Base-by-base conservation (phyloP, 2,888 invertebrate genomes). In the Heterodera filipjevi region DNA sequence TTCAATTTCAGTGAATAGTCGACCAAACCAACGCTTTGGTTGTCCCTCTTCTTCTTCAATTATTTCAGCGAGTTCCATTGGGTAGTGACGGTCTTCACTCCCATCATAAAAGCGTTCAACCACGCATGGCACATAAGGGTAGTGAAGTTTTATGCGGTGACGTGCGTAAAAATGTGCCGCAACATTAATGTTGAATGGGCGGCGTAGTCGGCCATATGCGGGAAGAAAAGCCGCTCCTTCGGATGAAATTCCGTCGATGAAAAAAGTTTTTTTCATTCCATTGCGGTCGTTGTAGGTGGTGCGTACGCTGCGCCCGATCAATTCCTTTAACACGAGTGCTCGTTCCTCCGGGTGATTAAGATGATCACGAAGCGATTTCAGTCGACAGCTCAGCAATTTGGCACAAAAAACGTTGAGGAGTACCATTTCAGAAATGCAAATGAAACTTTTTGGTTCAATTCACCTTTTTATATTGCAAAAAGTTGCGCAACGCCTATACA, bases 321-420 rank as follows among this genome's bases (percentile, higher is more conserved):
- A 14, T 1, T 16, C 1, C 14, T 19, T 71, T 19, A 71, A 32
- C 10, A 35, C 32, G 27, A 30, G 27, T 5, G 3, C 35, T 33
- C 72, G 30, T 6, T 39, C 53, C 6, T 46, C 46, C 27, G 72
- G 72, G 19, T 71, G 72, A 35, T 71, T 71, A 3, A 71, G 35
- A 12, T 16, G 39, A 39, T 71, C 32, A 14, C 72, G 72, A 3
- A 71, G 39, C 22, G 72, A 71, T 6, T 19, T 71, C 14, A 12
- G 14, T 22, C 16, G 30, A 22, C 72, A 71, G 32, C 53, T 71
- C 0, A 71, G 39, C 32, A 71, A 19, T 33, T 71, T 32, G 6
- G 72, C 16, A 33, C 39, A 39, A 49, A 30, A 46, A 3, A 33
- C 72, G 6, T 19, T 33, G 30, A 71, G 30, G 22, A 33, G 72